These are phyloP conservation scores for Melanotaenia trifasciata DNA, from an alignment of 2,797 vertebrate genomes.

Conservation along the genomic window DNA sequence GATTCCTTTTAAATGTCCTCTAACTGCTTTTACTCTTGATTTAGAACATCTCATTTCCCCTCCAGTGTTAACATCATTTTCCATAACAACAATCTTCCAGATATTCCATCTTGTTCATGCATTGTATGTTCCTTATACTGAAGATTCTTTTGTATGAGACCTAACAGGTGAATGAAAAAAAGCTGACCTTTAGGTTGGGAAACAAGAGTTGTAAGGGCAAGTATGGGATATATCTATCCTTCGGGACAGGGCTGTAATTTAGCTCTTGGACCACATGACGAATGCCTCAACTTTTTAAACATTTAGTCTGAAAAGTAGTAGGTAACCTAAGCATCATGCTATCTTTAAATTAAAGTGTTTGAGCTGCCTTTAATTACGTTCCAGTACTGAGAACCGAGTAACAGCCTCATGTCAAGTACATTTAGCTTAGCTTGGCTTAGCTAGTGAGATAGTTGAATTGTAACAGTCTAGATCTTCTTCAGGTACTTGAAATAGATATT, in stretches of 20 bases:
- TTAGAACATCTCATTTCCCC: conserved; percentile 1
- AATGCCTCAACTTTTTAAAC: conserved; percentile 15
- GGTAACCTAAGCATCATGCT: conserved; percentile 31
- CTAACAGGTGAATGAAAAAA: conserved; percentile 10
- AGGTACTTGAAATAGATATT: conserved; percentile 46
- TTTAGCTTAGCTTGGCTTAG: conserved; percentile 44
- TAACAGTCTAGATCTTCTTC: conserved; percentile 30
- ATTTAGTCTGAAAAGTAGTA: conserved; percentile 18
- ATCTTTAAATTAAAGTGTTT: conserved; percentile 44
- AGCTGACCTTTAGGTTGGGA: neutral
- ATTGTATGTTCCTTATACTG: neutral
- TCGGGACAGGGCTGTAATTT: neutral
- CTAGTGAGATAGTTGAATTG: conserved; percentile 41
- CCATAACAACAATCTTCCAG: neutral
- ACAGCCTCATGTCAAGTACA: conserved; percentile 25
- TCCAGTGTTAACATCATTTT: neutral
- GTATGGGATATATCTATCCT: neutral
- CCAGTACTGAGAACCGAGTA: conserved; percentile 27
- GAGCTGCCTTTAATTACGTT: conserved; percentile 51
- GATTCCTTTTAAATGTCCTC: neutral
- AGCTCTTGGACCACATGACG: neutral
- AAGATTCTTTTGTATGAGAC: conserved; percentile 27
- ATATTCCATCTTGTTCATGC: neutral
- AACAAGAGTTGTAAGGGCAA: neutral
- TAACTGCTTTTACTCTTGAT: neutral